Conservation (phyloP, 2,888 invertebrate species). For the Leuctra nigra region DNA sequence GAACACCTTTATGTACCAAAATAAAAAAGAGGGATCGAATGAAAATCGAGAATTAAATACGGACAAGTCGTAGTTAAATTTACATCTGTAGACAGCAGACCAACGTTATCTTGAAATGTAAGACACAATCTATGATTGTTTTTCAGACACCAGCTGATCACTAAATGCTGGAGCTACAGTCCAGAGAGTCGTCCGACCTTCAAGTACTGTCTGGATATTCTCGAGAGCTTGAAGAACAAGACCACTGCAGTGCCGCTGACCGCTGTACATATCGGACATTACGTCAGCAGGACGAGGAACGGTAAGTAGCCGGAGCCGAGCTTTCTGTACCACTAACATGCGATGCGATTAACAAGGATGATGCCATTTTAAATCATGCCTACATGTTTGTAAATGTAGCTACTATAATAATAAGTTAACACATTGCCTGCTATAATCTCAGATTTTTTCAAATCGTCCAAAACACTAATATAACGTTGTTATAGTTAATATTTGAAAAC, state of each 20-base stretch:
- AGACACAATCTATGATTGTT: not conserved
- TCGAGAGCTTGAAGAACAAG: constrained; percentile 40
- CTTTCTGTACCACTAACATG: too few species aligned
- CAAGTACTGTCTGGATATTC: constrained; percentile 64
- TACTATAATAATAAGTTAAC: too few species aligned
- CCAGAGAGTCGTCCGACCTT: constrained; percentile 84
- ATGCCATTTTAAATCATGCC: not conserved
- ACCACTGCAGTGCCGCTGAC: constrained; percentile 38
- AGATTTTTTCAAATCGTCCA: too few species aligned
- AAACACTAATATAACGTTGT: too few species aligned
- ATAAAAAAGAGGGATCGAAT: too few species aligned
- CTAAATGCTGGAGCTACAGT: constrained; percentile 80
- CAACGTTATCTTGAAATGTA: not conserved
- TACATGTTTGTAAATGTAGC: not conserved
- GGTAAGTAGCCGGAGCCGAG: constrained; percentile 35
- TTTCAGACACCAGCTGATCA: constrained; percentile 73
- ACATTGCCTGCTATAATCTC: too few species aligned
- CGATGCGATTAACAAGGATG: too few species aligned
- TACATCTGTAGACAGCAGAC: too few species aligned
- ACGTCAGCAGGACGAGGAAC: constrained; percentile 42
- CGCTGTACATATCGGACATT: constrained; percentile 43
- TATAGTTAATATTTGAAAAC: too few species aligned
- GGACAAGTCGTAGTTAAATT: too few species aligned
- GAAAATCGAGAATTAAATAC: too few species aligned
- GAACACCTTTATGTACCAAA: too few species aligned